These are phyloP conservation scores for Prionchulus punctatus DNA, from an alignment of 2,888 invertebrate genomes.

Conservation along the genomic window DNA sequence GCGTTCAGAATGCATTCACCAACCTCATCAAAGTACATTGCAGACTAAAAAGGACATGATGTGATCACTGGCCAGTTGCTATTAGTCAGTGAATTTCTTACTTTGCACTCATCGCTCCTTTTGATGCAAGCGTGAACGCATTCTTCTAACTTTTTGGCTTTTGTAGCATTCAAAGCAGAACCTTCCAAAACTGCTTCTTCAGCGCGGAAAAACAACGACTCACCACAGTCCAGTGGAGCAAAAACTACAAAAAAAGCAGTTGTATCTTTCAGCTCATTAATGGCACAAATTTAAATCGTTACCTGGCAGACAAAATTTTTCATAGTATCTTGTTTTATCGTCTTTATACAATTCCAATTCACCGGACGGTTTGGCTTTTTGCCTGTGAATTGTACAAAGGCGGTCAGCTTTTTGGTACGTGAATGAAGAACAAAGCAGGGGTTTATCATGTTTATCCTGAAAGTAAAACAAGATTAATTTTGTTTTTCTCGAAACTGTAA, in stretches of 20 bases:
- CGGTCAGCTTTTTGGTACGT: background rate
- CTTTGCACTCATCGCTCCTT: background rate
- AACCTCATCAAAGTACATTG: conserved; percentile 30
- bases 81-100: background rate
- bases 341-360: background rate
- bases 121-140: background rate
- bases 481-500: background rate
- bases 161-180: background rate
- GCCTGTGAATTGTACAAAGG: background rate
- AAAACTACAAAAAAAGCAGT: background rate
- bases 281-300: background rate
- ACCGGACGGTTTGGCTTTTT: background rate
- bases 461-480: background rate
- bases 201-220: background rate
- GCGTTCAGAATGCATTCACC: conserved; percentile 30
- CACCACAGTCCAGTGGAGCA: background rate
- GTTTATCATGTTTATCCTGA: background rate
- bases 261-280: too few species aligned
- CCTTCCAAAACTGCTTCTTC: background rate
- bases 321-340: background rate
- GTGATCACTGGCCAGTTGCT: background rate
- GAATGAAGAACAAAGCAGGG: background rate
- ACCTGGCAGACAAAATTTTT: background rate
- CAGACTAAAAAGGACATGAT: conserved; percentile 20
- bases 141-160: background rate